Percentiles rank a stretch among this genome's conserved stretches.
These are phyloP conservation scores for Ceratothoa steindachneri DNA, from an alignment of 2,888 invertebrate genomes.

Conservation along the genomic window DNA sequence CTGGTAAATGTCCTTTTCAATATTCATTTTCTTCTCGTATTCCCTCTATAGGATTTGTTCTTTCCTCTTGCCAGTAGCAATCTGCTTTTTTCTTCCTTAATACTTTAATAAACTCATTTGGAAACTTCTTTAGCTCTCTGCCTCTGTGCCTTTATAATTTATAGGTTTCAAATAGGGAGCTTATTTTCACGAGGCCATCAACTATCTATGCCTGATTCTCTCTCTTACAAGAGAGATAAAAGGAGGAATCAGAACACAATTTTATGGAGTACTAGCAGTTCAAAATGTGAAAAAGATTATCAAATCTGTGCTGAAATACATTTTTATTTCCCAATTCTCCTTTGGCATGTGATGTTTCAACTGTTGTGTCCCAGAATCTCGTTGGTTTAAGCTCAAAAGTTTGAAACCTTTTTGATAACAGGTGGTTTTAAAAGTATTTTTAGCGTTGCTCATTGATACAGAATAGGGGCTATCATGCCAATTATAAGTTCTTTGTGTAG, in stretches of 20 bases:
- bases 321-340: neutral
- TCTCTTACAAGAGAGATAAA: neutral
- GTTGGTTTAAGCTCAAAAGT: neutral
- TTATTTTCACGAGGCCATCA: neutral
- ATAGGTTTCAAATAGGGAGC: no score
- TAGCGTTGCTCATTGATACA: neutral
- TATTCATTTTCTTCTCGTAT: neutral
- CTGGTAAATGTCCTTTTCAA: neutral
- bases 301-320: neutral
- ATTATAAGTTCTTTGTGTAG: neutral
- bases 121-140: no score
- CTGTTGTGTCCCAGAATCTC: neutral
- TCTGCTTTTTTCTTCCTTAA: no score
- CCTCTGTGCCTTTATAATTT: no score
- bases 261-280: neutral
- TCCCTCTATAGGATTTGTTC: neutral
- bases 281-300: neutral
- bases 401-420: neutral
- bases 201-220: neutral
- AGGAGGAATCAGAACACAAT: no score
- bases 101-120: no score
- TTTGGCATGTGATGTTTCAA: neutral
- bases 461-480: neutral
- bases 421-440: neutral
- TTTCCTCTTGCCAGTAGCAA: no score